These are phyloP conservation scores for Clarias platycephalus DNA, from an alignment of 2,797 vertebrate genomes.

Conservation along the genomic window DNA sequence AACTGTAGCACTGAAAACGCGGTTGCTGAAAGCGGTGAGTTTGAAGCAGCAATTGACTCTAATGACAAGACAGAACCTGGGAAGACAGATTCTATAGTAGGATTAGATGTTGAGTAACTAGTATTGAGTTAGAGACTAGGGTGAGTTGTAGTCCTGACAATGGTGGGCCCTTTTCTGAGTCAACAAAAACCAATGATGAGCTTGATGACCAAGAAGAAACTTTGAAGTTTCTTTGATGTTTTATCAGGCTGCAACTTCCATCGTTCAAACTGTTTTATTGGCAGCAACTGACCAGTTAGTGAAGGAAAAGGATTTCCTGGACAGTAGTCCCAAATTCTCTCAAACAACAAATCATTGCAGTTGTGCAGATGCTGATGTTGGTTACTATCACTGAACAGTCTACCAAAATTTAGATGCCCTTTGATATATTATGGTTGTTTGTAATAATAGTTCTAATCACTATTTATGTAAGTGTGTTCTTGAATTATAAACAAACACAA, in stretches of 20 bases:
- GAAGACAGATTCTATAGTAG: constrained; percentile 50
- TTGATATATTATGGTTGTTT: constrained; percentile 16
- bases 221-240: constrained; percentile 72
- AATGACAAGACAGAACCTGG: constrained; percentile 51
- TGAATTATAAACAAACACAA: constrained; percentile 31
- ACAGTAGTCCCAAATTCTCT: constrained; percentile 64
- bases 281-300: constrained; percentile 74
- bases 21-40: constrained; percentile 76
- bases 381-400: constrained; percentile 54
- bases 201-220: constrained; percentile 58
- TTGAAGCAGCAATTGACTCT: constrained; percentile 59
- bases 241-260: constrained; percentile 70
- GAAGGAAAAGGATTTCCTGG: constrained; percentile 64
- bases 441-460: constrained; percentile 14
- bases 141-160: constrained; percentile 57
- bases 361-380: constrained; percentile 50
- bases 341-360: constrained; percentile 51
- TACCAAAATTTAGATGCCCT: constrained; percentile 29
- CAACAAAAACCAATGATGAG: constrained; percentile 50
- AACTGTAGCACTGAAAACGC: constrained; percentile 66
- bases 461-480: constrained; percentile 25
- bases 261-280: constrained; percentile 72
- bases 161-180: constrained; percentile 55
- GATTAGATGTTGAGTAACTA: constrained; percentile 60
- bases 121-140: constrained; percentile 56